phyloP scores from a whole-genome alignment of 2,888 invertebrate species.

The Melanophora roralis region DNA sequence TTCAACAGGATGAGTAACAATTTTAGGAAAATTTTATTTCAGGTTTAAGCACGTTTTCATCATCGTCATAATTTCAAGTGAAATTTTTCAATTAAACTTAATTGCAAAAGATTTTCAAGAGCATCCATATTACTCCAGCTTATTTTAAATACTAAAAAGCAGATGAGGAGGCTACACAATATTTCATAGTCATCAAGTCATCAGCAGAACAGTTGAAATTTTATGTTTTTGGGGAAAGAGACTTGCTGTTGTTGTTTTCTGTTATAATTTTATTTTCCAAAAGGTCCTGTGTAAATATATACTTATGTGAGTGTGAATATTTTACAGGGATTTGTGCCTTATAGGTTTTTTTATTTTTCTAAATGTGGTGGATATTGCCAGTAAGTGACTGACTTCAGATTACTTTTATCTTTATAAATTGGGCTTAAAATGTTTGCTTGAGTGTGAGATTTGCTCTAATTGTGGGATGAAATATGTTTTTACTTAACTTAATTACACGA shows the following conservation, averaged over 20 bases:
- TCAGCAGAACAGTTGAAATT: conserved; percentile 17
- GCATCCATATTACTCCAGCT: conserved; percentile 32
- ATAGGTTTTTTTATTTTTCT: not conserved
- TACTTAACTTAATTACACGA: conserved; percentile 64
- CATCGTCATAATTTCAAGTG: conserved; percentile 64
- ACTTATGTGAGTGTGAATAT: not conserved
- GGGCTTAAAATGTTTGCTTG: conserved; percentile 45
- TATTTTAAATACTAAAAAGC: not conserved
- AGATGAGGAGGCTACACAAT: conserved; percentile 23
- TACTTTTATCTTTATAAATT: conserved; percentile 61
- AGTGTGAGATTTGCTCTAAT: conserved; percentile 58
- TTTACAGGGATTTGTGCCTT: not conserved
- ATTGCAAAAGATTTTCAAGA: conserved; percentile 64
- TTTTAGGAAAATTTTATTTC: conserved; percentile 38
- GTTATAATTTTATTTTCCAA: conserved; percentile 20
- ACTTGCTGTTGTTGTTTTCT: conserved; percentile 8
- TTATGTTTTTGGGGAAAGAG: conserved; percentile 11
- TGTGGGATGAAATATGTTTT: conserved; percentile 62
- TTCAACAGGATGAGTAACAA: not conserved
- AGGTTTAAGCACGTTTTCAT: conserved; percentile 62
- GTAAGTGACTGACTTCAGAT: conserved; percentile 43
- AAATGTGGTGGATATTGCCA: conserved; percentile 47
- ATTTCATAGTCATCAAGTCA: conserved; percentile 32
- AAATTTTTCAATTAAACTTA: conserved; percentile 67
- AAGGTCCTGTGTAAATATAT: conserved; percentile 42